phyloP scores from a whole-genome alignment of 2,888 invertebrate species.

The Apamea monoglypha region DNA sequence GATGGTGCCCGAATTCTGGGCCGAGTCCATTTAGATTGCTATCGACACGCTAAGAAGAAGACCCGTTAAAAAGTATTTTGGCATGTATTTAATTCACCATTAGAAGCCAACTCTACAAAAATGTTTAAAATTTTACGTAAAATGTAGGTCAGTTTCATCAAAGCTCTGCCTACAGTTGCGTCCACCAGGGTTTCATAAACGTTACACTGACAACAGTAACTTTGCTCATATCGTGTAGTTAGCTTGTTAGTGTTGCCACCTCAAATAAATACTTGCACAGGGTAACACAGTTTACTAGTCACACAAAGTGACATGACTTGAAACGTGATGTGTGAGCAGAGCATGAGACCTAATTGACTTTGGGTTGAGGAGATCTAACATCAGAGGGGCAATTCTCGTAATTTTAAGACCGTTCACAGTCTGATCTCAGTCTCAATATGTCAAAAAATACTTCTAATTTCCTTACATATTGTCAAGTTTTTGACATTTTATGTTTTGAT shows the following conservation, averaged over 20 bases:
- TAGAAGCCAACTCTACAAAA: not conserved
- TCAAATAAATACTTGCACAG: constrained; percentile 35
- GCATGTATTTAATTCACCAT: not conserved
- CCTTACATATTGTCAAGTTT: no score
- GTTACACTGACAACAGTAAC: constrained; percentile 13
- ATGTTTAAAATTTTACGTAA: not conserved
- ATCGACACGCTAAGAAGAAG: no score
- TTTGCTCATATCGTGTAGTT: constrained; percentile 32
- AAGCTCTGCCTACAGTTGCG: not conserved
- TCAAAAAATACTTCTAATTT: no score
- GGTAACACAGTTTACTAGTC: not conserved
- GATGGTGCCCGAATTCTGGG: no score
- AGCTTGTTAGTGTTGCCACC: constrained; percentile 41
- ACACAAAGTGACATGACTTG: constrained; percentile 27
- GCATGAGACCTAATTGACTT: constrained; percentile 1
- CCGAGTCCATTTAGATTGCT: no score
- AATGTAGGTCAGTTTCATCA: constrained; percentile 3
- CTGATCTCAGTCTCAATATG: no score
- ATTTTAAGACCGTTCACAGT: no score
- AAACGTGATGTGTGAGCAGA: not conserved
- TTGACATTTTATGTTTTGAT: no score
- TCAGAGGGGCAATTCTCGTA: no score
- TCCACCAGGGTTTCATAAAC: constrained; percentile 8
- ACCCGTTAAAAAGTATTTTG: not conserved
- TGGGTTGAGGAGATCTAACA: not conserved